Percentiles rank a stretch among this genome's conserved stretches.
Conservation (phyloP, 2,113 vertebrate species). For the Felis catus region F.catus_Fca126_mat1.0 CM031412.1:79211501-79212000, state of each 20-base stretch:
- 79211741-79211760: background rate
- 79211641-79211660: background rate
- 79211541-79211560: background rate
- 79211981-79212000: background rate
- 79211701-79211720: background rate
- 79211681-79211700: background rate
- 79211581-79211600: too few relatives aligned
- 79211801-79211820: background rate
- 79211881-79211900: too few relatives aligned
- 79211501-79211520: background rate
- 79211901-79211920: background rate
- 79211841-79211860: background rate
- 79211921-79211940: background rate
- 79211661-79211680: background rate
- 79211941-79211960: background rate
- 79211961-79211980: too few relatives aligned
- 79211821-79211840: too few relatives aligned
- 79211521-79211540: too few relatives aligned
- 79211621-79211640: background rate
- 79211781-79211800: too few relatives aligned
- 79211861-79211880: too few relatives aligned
- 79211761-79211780: background rate
- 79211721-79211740: background rate
- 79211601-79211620: background rate
- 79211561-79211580: accelerated